Evolutionary conservation across 2,888 invertebrate species (phyloP).

Genomic region (Incurvaria masculella): DNA sequence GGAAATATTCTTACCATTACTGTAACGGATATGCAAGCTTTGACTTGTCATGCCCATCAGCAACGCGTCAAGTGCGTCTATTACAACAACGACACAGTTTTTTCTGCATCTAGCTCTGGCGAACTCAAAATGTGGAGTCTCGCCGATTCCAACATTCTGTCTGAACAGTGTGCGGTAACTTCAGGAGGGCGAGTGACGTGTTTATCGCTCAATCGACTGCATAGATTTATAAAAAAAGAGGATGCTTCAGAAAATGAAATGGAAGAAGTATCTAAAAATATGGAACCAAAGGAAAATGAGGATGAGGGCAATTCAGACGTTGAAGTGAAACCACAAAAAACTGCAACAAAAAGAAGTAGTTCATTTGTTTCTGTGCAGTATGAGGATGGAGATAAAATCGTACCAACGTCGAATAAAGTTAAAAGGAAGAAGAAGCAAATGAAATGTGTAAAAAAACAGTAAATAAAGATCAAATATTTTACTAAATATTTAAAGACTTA

Average conservation of each 20-base stretch:
- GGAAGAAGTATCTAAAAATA: no score
- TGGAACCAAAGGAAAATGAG: no score
- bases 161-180: constrained; percentile 57
- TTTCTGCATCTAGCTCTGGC: constrained; percentile 76
- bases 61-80: constrained; percentile 67
- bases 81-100: constrained; percentile 54
- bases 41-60: constrained; percentile 55
- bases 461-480: no score
- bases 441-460: constrained; percentile 28
- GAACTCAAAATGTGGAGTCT: constrained; percentile 71
- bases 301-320: constrained; percentile 22
- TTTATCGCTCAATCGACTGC: constrained; percentile 56
- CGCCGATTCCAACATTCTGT: constrained; percentile 29
- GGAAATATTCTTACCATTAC: constrained; percentile 63
- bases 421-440: constrained; percentile 38
- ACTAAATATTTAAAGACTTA: no score
- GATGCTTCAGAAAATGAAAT: constrained; percentile 8
- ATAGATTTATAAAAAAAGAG: constrained; percentile 26
- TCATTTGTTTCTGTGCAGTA: constrained; percentile 42
- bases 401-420: constrained; percentile 31
- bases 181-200: constrained; percentile 74
- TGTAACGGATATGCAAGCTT: constrained; percentile 46
- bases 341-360: constrained; percentile 31
- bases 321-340: constrained; percentile 13
- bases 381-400: constrained; percentile 29